Evolutionary conservation across 2,888 invertebrate genomes (phyloP), one percentile per base, ranked within the genome.

Genomic region (Dione vanillae): DNA sequence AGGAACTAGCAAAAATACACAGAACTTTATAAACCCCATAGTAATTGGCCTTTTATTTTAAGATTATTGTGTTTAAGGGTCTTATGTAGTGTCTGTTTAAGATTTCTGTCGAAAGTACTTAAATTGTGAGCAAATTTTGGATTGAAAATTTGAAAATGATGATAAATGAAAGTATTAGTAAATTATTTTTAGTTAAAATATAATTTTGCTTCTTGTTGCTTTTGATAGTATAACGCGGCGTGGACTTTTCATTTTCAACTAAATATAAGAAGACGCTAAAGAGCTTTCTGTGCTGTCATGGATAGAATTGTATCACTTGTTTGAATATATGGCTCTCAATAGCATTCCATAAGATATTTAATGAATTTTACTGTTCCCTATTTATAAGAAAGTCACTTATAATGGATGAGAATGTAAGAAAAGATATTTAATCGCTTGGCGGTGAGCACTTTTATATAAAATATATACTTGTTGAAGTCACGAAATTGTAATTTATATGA

Each of bases 341-440:
- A 81, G 84, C 87, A 87, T 88, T 88, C 87, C 86, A 84, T 78
- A 78, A 70, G 41, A 71, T 73, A 72, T 75, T 76, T 74, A 67
- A 71, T 74, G 52, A 72, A 64, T 56, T 56, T 71, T 69, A 52
- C 35, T 73, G 74, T 75, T 72, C n/a, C n/a, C n/a, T 73, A 67
- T 76, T 68, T 74, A 68, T 71, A 66, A 74, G 71, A 68, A 69
- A n/a, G 37, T 49, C 64, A 64, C 43, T 37, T 6, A 49, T 49
- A 49, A 35, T 40, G 35, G 49, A 64, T 9, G 37, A 10, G 14
- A 47, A 49, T 65, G 47, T 67, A 71, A 68, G 59, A 66, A 49
- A 71, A 56, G 59, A 68, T 69, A 74, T 74, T 74, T 74, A 67
- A 73, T 70, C 70, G 75, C 75, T 75, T 78, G 54, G 76, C 73